Conservation (phyloP, 2,797 vertebrate genomes). For the Melanotaenia boesemani region DNA sequence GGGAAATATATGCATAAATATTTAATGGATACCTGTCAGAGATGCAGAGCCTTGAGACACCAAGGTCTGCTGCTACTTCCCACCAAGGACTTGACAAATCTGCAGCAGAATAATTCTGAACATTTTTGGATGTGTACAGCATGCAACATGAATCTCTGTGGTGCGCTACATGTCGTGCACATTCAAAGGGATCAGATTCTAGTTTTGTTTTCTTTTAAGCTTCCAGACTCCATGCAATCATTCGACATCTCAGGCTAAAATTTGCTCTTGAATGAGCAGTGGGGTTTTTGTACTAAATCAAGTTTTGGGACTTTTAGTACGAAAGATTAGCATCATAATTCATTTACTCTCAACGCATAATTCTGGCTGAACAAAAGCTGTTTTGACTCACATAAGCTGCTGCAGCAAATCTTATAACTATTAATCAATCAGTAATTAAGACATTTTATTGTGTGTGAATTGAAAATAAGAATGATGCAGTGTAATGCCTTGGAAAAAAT, state of each 20-base stretch:
- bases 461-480: slow-evolving; percentile 63
- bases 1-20: slow-evolving; percentile 1
- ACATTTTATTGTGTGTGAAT: slow-evolving; percentile 55
- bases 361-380: slow-evolving; percentile 17
- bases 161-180: not conserved
- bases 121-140: not conserved
- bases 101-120: slow-evolving; percentile 10
- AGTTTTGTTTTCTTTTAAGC: not conserved
- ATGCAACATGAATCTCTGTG: slow-evolving; percentile 11
- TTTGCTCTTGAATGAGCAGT: slow-evolving; percentile 24
- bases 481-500: slow-evolving; percentile 60
- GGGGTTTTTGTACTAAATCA: slow-evolving; percentile 8
- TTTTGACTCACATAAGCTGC: slow-evolving; percentile 24
- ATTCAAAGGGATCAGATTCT: not conserved
- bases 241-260: slow-evolving; percentile 10
- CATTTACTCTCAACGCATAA: slow-evolving; percentile 29
- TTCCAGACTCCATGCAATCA: slow-evolving; percentile 23
- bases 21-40: slow-evolving; percentile 9
- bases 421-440: slow-evolving; percentile 68
- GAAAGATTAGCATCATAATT: slow-evolving; percentile 14
- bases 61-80: slow-evolving; percentile 12
- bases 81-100: slow-evolving; percentile 8
- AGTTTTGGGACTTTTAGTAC: slow-evolving; percentile 15
- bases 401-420: slow-evolving; percentile 43
- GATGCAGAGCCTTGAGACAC: slow-evolving; percentile 8